phyloP scores from a whole-genome alignment of 2,888 invertebrate genomes.

The Andrena flavipes region DNA sequence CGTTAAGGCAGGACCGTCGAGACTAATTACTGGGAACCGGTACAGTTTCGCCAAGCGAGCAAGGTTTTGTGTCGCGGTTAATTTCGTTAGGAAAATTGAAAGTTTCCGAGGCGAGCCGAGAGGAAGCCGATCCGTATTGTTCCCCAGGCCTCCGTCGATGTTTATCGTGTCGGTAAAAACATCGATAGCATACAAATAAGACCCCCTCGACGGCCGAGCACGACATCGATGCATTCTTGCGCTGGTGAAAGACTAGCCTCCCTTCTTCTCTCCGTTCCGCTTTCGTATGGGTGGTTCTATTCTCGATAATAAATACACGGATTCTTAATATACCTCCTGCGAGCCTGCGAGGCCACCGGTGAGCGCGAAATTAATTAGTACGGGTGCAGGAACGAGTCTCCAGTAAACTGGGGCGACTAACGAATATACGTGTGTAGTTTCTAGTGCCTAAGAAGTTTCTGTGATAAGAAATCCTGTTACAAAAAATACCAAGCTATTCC shows the following conservation, averaged over 20 bases:
- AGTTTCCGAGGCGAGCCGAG: conserved; percentile 10
- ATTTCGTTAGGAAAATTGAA: conserved; percentile 53
- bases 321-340: too few species aligned
- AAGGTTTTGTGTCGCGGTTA: conserved; percentile 24
- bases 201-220: background rate
- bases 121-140: background rate
- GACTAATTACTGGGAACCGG: conserved; percentile 51
- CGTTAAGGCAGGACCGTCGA: conserved; percentile 43
- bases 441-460: too few species aligned
- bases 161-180: conserved; percentile 11
- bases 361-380: too few species aligned
- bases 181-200: conserved; percentile 39
- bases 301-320: background rate
- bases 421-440: background rate
- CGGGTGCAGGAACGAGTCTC: too few species aligned
- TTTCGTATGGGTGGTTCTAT: background rate
- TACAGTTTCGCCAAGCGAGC: conserved; percentile 20
- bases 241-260: background rate
- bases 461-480: too few species aligned
- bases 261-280: background rate
- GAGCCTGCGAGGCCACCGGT: too few species aligned
- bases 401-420: background rate
- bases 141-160: background rate
- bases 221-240: background rate
- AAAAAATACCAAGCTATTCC: too few species aligned